These are phyloP conservation scores for Drosophila guanche DNA, from an alignment of 1,140 invertebrate species.

Conservation along the genomic window DNA sequence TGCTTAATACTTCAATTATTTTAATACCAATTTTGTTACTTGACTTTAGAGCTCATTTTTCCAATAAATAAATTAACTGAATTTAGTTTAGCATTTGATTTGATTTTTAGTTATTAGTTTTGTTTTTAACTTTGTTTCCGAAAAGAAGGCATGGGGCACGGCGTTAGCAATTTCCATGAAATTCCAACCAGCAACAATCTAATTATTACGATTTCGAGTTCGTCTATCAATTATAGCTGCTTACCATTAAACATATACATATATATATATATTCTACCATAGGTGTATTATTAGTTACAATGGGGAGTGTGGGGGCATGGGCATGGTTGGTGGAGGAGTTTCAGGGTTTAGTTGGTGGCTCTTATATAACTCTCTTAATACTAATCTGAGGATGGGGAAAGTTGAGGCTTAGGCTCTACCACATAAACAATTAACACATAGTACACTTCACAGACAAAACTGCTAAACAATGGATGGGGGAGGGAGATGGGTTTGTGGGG, in stretches of 20 bases:
- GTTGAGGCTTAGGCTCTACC: slow-evolving; percentile 44
- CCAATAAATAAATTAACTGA: slow-evolving; percentile 40
- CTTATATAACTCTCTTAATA: slow-evolving; percentile 41
- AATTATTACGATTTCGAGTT: slow-evolving; percentile 32
- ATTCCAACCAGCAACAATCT: slow-evolving; percentile 57
- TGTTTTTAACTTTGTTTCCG: slow-evolving; percentile 29
- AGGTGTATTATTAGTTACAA: slow-evolving; percentile 12
- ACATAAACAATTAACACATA: slow-evolving; percentile 75
- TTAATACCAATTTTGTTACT: slow-evolving; percentile 44
- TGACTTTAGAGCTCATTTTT: slow-evolving; percentile 40
- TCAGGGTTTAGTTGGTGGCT: slow-evolving; percentile 8
- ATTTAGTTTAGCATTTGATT: slow-evolving; percentile 56
- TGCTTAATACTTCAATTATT: slow-evolving; percentile 27
- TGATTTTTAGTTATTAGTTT: slow-evolving; percentile 17
- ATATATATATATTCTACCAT: slow-evolving; percentile 13
- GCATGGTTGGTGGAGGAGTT: slow-evolving; percentile 6
- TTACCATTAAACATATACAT: slow-evolving; percentile 18
- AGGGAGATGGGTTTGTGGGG: slow-evolving; percentile 1
- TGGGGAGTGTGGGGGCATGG: background rate
- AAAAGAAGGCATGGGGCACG: slow-evolving; percentile 59
- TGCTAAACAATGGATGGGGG: slow-evolving; percentile 32
- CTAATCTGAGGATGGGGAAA: slow-evolving; percentile 3
- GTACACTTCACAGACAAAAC: slow-evolving; percentile 39
- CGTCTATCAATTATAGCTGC: slow-evolving; percentile 30
- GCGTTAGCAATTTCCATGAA: slow-evolving; percentile 71